Percentiles rank a stretch among this genome's conserved stretches.
Conservation (phyloP, 2,113 vertebrate genomes). For the Rhinichthys klamathensis region DNA sequence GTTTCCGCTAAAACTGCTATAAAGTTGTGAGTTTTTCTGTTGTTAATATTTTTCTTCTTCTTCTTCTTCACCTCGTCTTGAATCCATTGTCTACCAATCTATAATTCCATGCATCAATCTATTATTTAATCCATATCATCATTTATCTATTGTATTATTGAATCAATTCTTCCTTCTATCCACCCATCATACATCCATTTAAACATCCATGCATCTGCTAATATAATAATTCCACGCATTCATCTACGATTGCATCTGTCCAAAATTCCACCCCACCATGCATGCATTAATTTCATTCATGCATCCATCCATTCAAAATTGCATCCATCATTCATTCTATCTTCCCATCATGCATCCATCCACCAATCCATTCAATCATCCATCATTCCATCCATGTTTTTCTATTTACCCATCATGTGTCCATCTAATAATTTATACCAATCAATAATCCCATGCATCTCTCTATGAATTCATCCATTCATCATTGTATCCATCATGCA, state of each 20-base stretch:
- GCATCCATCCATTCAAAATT: background rate
- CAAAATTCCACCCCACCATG: background rate
- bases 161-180: background rate
- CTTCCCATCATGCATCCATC: too few species aligned
- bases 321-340: background rate
- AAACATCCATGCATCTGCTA: background rate
- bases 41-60: constrained; percentile 5
- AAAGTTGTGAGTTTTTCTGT: constrained; percentile 1
- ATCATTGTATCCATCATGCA: background rate
- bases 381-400: background rate
- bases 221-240: background rate
- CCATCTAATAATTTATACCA: background rate
- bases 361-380: background rate
- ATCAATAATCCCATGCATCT: background rate
- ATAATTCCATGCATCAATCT: background rate
- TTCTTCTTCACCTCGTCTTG: background rate
- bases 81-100: background rate
- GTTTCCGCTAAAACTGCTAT: background rate
- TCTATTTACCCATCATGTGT: background rate
- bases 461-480: background rate
- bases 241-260: background rate
- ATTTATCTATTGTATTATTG: background rate
- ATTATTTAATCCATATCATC: background rate
- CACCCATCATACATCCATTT: background rate
- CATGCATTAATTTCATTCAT: background rate